These are phyloP conservation scores for Chaetodon trifascialis DNA, from an alignment of 2,113 vertebrate genomes.

Conservation along the genomic window DNA sequence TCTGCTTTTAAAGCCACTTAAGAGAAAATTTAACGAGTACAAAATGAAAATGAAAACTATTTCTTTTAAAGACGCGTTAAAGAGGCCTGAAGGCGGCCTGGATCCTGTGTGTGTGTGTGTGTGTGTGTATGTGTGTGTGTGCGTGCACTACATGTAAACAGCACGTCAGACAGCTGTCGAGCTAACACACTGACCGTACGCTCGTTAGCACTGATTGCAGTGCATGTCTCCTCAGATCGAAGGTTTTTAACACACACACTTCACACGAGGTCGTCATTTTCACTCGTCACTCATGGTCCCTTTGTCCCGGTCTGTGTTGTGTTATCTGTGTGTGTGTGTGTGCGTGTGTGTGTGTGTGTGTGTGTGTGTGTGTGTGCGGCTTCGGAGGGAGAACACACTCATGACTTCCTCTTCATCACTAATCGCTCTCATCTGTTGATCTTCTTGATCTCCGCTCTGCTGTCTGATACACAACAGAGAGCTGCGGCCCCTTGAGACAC, in stretches of 20 bases:
- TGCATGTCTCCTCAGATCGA: neutral
- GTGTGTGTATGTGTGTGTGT: neutral
- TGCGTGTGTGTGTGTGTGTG: conserved; percentile 76
- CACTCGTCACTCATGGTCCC: conserved; percentile 20
- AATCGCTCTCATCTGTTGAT: conserved; percentile 92
- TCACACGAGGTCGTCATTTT: conserved; percentile 24
- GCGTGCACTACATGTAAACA: neutral
- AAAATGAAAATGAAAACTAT: neutral
- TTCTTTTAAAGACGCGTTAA: neutral
- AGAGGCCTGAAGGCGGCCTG: neutral
- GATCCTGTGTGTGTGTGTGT: neutral
- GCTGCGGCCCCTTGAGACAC: conserved; percentile 38
- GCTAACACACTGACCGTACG: neutral
- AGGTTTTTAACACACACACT: neutral
- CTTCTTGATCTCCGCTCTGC: conserved; percentile 83
- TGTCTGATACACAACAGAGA: conserved; percentile 74
- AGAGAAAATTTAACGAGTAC: neutral
- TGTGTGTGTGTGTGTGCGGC: conserved; percentile 73
- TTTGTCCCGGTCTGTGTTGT: conserved; percentile 19
- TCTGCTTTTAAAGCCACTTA: neutral
- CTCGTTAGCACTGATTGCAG: neutral
- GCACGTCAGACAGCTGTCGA: neutral
- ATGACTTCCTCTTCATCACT: conserved; percentile 95
- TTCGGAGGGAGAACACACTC: conserved; percentile 84
- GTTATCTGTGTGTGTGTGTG: conserved; percentile 71